A percentile compares a stretch with the other conserved stretches of the same genome.
These are phyloP conservation scores for Garra rufa DNA, from an alignment of 2,113 vertebrate species.

Conservation along the genomic window DNA sequence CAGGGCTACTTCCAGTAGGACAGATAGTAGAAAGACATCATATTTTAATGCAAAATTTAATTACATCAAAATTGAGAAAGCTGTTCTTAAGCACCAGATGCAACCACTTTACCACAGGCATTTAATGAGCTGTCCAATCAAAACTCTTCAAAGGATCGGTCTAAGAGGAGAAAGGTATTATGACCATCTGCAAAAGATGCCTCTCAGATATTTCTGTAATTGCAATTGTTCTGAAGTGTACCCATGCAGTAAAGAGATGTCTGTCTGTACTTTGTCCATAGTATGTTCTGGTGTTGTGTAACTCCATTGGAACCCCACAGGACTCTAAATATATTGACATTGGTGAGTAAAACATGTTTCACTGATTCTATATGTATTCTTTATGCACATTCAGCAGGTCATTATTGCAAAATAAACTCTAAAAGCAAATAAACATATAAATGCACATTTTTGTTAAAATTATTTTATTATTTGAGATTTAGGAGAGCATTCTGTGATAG, in stretches of 20 bases:
- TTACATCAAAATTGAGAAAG: not conserved
- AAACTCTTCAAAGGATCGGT: not conserved
- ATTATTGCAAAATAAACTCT: not conserved
- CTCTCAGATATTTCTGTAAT: not conserved
- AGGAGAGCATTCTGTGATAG: not conserved
- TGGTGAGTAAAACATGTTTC: conserved; percentile 78
- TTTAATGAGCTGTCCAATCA: conserved; percentile 21
- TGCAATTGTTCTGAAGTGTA: too few relatives aligned
- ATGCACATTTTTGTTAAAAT: not conserved
- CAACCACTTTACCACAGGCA: conserved; percentile 6
- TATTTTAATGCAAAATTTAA: not conserved
- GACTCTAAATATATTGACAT: conserved; percentile 97
- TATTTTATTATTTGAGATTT: not conserved
- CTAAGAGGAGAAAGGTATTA: conserved; percentile 34
- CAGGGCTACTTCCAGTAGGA: not conserved
- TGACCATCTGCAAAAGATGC: not conserved
- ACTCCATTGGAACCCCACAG: conserved; percentile 95
- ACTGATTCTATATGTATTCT: not conserved
- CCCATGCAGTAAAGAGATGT: not conserved
- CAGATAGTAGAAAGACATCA: not conserved
- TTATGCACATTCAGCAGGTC: not conserved
- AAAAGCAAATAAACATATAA: not conserved
- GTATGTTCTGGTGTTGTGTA: conserved; percentile 95
- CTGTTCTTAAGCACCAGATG: not conserved
- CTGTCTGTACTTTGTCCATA: conserved; percentile 59